Percentiles rank a stretch among this genome's conserved stretches.
phyloP scores from a whole-genome alignment of 2,888 invertebrate genomes.

The Pyrrhia umbra region DNA sequence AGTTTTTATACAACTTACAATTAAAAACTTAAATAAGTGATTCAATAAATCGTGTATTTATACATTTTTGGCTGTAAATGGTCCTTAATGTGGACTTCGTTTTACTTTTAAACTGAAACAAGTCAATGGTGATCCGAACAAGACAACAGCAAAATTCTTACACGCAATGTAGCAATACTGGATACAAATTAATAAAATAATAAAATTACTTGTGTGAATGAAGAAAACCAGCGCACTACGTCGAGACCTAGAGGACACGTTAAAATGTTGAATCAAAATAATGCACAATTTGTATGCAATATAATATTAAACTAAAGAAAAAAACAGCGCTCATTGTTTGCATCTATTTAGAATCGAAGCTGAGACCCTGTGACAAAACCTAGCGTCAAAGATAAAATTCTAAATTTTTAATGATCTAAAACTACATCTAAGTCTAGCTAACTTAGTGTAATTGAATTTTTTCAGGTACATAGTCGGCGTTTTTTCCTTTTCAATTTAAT shows the following conservation, averaged over 20 bases:
- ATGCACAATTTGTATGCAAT: slow-evolving; percentile 7
- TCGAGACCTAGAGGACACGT: slow-evolving; percentile 27
- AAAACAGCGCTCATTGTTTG: slow-evolving; percentile 34
- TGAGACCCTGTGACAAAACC: slow-evolving; percentile 87
- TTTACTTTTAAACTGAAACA: slow-evolving; percentile 35
- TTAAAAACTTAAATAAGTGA: slow-evolving; percentile 53
- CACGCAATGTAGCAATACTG: slow-evolving; percentile 58
- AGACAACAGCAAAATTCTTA: slow-evolving; percentile 81
- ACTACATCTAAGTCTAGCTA: slow-evolving; percentile 83
- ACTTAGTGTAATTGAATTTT: slow-evolving; percentile 88
- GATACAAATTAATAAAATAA: slow-evolving; percentile 28
- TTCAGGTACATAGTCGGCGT: slow-evolving; percentile 89
- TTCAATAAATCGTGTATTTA: slow-evolving; percentile 48
- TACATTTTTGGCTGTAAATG: slow-evolving; percentile 58
- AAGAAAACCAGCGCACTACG: slow-evolving; percentile 48
- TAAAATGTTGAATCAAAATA: slow-evolving; percentile 20
- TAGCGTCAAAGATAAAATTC: slow-evolving; percentile 84
- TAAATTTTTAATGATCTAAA: slow-evolving; percentile 83
- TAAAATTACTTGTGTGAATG: slow-evolving; percentile 21
- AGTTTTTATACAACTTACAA: slow-evolving; percentile 54
- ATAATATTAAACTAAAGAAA: slow-evolving; percentile 51
- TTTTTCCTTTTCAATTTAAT: slow-evolving; percentile 66
- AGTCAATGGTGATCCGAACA: slow-evolving; percentile 27
- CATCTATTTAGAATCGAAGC: slow-evolving; percentile 72
- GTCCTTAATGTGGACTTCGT: slow-evolving; percentile 38